Base-by-base conservation (phyloP, 2,113 vertebrate species). In the Clupea harengus region DNA sequence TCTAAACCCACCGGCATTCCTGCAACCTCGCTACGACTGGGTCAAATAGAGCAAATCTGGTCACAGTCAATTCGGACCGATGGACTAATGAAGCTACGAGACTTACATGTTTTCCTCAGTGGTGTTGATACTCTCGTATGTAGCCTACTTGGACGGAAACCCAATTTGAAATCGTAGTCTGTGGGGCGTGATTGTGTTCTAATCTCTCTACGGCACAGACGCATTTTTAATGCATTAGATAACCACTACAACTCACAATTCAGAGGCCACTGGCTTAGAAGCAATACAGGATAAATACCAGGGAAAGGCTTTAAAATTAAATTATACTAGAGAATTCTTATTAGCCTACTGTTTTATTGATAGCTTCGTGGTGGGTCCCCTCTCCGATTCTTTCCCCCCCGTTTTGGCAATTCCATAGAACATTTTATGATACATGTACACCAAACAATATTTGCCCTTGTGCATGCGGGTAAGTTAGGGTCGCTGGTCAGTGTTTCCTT, bases 211-310 rank as follows among this genome's bases (percentile, higher is more conserved):
- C 72, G 72, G 72, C 28, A 78, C 72, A 32, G 64, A 15, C 8
- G 72, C 25, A 32, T 60, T 78, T 78, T 78, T 78, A 39, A 78
- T 39, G 72, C 72, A 78, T 39, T 78, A 78, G 28, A 78, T 78
- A 78, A 78, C 2, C 32, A 25, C 32, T 72, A 72, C 64, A 72
- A 25, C 64, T 72, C 25, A 72, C 64, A 72, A 25, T 67, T 67
- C 60, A 67, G 47, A 11, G 47, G 10, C 47, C 47, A 8, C 47
- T 49, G 6, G 17, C 4, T 49, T 49, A 11, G 3, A 13, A 18
- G 17, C 13, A 54, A 54, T 15, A 54, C 52, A 54, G 52, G 52
- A 13, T 32, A 28, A 13, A 32, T 1, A 28, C 25, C 39, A 67
- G 11, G n/a, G 10, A 72, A 32, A 28, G 9, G 6, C 2, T 32